Evolutionary conservation across 2,888 invertebrate species (phyloP), one percentile per base, ranked within the genome.

Genomic region (Sepioteuthis lessoniana): DNA sequence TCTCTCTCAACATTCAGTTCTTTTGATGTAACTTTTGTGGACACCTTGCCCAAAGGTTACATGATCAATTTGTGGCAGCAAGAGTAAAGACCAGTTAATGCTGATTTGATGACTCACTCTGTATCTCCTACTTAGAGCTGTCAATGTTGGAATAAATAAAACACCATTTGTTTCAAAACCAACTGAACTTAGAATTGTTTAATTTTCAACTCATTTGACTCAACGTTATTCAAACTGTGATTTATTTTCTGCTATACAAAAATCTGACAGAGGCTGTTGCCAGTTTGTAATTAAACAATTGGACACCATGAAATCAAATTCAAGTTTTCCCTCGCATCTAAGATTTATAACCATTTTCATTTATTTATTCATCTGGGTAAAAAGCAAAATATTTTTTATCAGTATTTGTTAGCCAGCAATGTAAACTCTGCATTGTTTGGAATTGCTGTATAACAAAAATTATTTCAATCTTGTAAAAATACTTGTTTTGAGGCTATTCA

Each of bases 51-150:
- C 8, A 76, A n/a, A n/a, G 76, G 31, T 76, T n/a, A 76, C 76
- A n/a, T 76, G 76, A n/a, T 76, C 76, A n/a, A 76, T 76, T 76
- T 76, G n/a, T 76, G n/a, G n/a, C 16, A n/a, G n/a, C 76, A 76
- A n/a, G n/a, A 76, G n/a, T 8, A 76, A 76, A n/a, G 76, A 76
- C n/a, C 76, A 35, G 76, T 35, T 76, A n/a, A 76, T 35, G 13
- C n/a, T 3, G 16, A n/a, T 16, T n/a, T n/a, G n/a, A 76, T 16
- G 76, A 76, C n/a, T 35, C 13, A 0, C 19, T n/a, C 3, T 76
- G 16, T 76, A n/a, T 35, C 1, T n/a, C 76, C 16, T 76, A n/a
- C n/a, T 16, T 1, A 35, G 19, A 35, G 76, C n/a, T 16, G 76
- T 76, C 76, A 76, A n/a, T 35, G 19, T n/a, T 35, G 10, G n/a